Evolutionary conservation across 37 sponge, comb jelly and placozoan genomes (phyloP).

Genomic region (Crambe crambe): DNA sequence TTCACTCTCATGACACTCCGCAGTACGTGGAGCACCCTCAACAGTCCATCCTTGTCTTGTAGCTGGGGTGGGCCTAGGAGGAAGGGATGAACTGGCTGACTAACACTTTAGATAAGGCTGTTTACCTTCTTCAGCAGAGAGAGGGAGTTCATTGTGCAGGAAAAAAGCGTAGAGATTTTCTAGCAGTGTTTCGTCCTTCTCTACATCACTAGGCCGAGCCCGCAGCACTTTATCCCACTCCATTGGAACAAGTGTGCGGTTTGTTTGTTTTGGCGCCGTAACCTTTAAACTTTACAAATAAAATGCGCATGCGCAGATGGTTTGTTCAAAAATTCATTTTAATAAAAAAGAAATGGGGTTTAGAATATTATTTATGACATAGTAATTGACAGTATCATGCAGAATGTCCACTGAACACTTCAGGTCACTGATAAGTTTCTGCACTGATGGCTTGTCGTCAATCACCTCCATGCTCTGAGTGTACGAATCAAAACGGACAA

Average conservation of each 20-base stretch:
- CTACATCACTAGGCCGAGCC: slow-evolving; percentile 10
- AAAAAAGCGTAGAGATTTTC: slow-evolving; percentile 37
- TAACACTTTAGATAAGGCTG: not conserved
- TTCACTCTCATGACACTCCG: slow-evolving; percentile 24
- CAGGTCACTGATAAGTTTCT: slow-evolving; percentile 62
- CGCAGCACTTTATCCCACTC: slow-evolving; percentile 25
- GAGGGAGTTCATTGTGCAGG: slow-evolving; percentile 15
- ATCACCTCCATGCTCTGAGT: slow-evolving; percentile 90
- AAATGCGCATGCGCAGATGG: too few species aligned
- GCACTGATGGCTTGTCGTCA: slow-evolving; percentile 69
- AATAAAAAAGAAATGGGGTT: too few species aligned
- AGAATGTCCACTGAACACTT: slow-evolving; percentile 64
- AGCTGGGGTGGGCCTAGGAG: not conserved
- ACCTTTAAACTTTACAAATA: not conserved
- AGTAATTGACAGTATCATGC: slow-evolving; percentile 66
- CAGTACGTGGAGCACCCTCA: slow-evolving; percentile 1
- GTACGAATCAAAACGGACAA: slow-evolving; percentile 93
- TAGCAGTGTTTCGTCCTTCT: slow-evolving; percentile 19
- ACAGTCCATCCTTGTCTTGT: not conserved
- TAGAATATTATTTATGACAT: too few species aligned
- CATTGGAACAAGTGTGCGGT: not conserved
- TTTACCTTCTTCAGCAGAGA: not conserved
- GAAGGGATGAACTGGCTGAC: not conserved
- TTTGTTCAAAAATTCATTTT: too few species aligned
- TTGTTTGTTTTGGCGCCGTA: not conserved